Conservation (phyloP, 2,797 vertebrate species). For the Perodicticus potto region DNA sequence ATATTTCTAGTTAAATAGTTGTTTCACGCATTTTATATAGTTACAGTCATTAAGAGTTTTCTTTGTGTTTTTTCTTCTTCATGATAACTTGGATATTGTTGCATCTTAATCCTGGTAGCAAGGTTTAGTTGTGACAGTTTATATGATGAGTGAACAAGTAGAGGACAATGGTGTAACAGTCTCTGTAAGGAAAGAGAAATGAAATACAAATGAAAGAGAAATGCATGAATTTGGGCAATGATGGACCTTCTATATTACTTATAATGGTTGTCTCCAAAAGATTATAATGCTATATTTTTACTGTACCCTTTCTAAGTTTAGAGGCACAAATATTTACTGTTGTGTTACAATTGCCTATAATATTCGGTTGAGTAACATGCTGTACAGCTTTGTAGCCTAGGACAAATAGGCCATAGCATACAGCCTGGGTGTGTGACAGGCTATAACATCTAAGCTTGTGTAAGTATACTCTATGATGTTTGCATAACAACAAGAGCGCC, state of each 20-base stretch:
- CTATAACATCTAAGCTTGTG: neutral
- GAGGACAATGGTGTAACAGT: neutral
- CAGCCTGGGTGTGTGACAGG: neutral
- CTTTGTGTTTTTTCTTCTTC: neutral
- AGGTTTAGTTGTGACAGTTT: conserved; percentile 15
- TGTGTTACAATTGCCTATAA: neutral
- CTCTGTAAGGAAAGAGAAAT: neutral
- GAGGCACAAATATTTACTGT: neutral
- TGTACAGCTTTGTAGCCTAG: neutral
- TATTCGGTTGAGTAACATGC: neutral
- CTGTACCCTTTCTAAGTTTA: neutral
- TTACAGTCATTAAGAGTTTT: neutral
- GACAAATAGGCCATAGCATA: neutral
- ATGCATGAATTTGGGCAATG: neutral
- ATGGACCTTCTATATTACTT: neutral
- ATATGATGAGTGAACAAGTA: neutral
- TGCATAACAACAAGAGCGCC: neutral
- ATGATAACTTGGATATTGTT: neutral
- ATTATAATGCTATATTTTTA: neutral
- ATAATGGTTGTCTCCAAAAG: neutral
- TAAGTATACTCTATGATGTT: neutral
- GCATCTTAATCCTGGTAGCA: neutral
- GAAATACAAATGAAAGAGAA: neutral
- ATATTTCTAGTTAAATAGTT: neutral
- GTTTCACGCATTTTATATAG: neutral